Base-by-base conservation (phyloP, 2,888 invertebrate genomes). In the Epinotia bilunana region DNA sequence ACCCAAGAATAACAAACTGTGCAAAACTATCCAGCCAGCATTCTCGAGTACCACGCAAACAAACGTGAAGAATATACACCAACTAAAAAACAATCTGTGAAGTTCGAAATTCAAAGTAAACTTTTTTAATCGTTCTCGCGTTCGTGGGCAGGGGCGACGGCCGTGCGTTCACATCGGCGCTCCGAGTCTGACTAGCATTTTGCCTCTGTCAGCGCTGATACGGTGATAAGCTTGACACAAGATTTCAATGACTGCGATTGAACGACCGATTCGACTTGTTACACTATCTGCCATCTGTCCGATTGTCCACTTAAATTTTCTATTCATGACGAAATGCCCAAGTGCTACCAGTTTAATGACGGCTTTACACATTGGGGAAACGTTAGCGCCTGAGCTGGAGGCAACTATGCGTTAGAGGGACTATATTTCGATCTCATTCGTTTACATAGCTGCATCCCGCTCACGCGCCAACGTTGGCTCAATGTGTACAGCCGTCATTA, bases 91-190 rank as follows among this genome's bases (percentile, higher is more conserved):
- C n/a, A 33, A 28, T 55, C 20, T 18, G n/a, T 39, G 39, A 28
- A 64, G 57, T 74, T 74, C 73, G 46, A 39, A 69, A 63, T 74
- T 65, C 60, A 64, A 74, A 63, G 23, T 20, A 55, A 74, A 74
- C 74, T 75, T 75, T 72, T 46, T 16, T 62, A 74, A 62, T 39
- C 39, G 39, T 62, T 33, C 13, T 16, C 61, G 57, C 75, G 57
- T 13, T 55, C 46, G 18, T 65, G 1, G 62, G 12, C 18, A 1
- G 39, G 18, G 6, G 64, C 60, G 60, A 16, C 64, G 49, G 58
- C 20, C 75, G 72, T 75, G 75, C 75, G 75, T 46, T 28, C 72
- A 23, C 46, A 9, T 18, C 72, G 18, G 43, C 53, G 67, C 20
- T 46, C 12, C 6, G 61, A 57, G 65, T 57, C 43, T 28, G 67